Evolutionary conservation across 2,113 vertebrate genomes (phyloP).

Genomic region (Macaca mulatta): DNA sequence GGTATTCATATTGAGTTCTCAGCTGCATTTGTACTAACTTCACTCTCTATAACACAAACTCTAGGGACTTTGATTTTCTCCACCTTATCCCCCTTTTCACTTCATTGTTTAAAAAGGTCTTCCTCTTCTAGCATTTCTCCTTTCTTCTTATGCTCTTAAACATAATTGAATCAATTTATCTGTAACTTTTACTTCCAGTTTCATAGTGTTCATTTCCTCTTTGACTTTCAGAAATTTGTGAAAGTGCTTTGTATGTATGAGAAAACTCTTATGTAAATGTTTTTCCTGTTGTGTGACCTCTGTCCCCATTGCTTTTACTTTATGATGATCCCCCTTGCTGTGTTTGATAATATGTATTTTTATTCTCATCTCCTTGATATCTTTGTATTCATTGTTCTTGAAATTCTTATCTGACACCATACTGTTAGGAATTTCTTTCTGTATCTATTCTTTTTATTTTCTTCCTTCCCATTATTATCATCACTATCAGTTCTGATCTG

Average conservation of each 20-base stretch:
- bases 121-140: neutral
- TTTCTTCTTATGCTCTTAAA: neutral
- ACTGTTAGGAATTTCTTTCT: neutral
- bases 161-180: neutral
- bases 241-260: neutral
- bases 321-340: neutral
- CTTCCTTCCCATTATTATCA: neutral
- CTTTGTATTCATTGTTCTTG: neutral
- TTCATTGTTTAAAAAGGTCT: neutral
- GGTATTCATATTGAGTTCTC: neutral
- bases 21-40: neutral
- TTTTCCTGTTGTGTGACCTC: neutral
- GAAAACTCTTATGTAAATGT: neutral
- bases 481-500: neutral
- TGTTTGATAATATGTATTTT: neutral
- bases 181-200: neutral
- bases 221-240: neutral
- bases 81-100: neutral
- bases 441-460: neutral
- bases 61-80: neutral
- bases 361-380: neutral
- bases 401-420: neutral
- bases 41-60: neutral
- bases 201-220: neutral
- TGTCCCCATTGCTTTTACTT: neutral